Evolutionary conservation across 2,888 invertebrate genomes (phyloP).

Genomic region (Caradrina clavipalpis): DNA sequence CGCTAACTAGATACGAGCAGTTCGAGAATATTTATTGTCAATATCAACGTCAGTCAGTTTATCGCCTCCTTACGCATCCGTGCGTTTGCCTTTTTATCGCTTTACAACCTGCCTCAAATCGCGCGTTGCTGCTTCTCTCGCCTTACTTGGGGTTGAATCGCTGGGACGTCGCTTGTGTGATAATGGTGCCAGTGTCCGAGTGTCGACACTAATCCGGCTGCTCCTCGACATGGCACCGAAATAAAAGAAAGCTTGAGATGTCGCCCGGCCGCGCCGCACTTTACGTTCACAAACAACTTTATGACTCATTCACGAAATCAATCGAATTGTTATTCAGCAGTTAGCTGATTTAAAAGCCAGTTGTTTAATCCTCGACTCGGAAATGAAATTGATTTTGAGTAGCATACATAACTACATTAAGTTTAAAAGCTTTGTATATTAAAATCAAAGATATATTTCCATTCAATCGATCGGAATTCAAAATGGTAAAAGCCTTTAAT

Average conservation of each 20-base stretch:
- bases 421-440: conserved; percentile 32
- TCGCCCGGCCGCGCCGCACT: conserved; percentile 65
- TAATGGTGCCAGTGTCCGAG: conserved; percentile 69
- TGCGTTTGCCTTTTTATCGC: conserved; percentile 61
- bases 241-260: conserved; percentile 82
- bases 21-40: conserved; percentile 49
- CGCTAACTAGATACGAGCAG: conserved; percentile 18
- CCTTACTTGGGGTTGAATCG: conserved; percentile 67
- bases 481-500: conserved; percentile 9
- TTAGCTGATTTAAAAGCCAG: conserved; percentile 31
- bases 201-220: conserved; percentile 76
- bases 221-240: conserved; percentile 76
- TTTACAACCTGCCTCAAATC: conserved; percentile 60
- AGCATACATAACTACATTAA: conserved; percentile 39
- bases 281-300: conserved; percentile 57
- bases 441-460: conserved; percentile 15
- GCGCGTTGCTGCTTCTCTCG: conserved; percentile 59
- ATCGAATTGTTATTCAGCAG: conserved; percentile 50
- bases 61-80: conserved; percentile 56
- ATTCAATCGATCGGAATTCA: conserved; percentile 12
- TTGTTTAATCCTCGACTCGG: conserved; percentile 10
- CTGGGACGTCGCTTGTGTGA: conserved; percentile 69
- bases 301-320: conserved; percentile 67
- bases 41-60: conserved; percentile 58
- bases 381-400: conserved; percentile 39